These are phyloP conservation scores for Crambe crambe DNA, from an alignment of 37 sponge, comb jelly and placozoan species.

Conservation along the genomic window DNA sequence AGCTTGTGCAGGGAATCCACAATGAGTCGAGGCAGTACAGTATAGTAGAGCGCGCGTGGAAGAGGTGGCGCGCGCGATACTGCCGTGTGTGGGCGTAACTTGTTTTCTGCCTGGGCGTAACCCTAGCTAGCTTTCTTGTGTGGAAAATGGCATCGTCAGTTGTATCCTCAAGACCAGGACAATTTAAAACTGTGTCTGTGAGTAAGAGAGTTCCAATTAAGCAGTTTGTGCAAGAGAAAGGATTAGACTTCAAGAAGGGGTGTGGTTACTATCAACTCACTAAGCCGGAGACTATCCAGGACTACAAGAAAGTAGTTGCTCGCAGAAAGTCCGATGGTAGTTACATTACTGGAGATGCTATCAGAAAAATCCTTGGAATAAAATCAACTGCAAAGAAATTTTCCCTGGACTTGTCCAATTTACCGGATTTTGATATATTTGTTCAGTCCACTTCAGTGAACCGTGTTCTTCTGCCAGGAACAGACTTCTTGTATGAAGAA, in stretches of 20 bases:
- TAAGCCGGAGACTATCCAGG: conserved; percentile 33
- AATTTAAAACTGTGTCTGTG: background rate
- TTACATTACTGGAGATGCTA: conserved; percentile 14
- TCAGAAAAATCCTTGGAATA: conserved; percentile 6
- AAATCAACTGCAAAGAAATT: conserved; percentile 4
- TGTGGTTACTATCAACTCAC: conserved; percentile 37
- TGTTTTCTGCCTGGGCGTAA: too few relatives aligned
- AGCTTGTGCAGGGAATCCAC: too few relatives aligned
- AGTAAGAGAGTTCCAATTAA: conserved; percentile 10
- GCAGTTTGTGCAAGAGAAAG: conserved; percentile 13
- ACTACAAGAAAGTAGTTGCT: conserved; percentile 20
- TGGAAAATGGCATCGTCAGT: background rate
- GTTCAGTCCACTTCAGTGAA: conserved; percentile 35
- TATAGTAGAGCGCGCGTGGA: too few relatives aligned
- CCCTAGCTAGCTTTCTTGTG: too few relatives aligned
- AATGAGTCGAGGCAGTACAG: too few relatives aligned
- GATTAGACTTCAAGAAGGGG: conserved; percentile 15
- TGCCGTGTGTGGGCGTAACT: too few relatives aligned
- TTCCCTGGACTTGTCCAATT: background rate
- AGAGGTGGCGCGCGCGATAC: too few relatives aligned
- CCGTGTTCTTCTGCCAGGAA: conserved; percentile 22
- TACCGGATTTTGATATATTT: conserved; percentile 30
- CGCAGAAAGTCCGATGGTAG: conserved; percentile 21
- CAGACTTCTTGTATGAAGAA: conserved; percentile 25
- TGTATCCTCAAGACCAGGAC: too few relatives aligned